phyloP scores from a whole-genome alignment of 2,113 vertebrate genomes.

The Triplophysa dalaica region DNA sequence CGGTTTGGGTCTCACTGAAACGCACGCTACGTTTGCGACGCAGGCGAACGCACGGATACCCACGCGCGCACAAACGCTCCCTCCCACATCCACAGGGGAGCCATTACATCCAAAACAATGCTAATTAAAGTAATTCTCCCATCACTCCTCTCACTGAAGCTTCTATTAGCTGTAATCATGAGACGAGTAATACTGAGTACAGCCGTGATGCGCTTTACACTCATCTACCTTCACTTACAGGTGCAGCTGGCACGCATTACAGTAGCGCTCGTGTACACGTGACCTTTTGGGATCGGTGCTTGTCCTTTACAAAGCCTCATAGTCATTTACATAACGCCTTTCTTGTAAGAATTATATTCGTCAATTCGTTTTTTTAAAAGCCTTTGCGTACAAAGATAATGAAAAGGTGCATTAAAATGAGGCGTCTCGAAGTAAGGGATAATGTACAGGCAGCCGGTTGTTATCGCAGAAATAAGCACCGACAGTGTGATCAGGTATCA shows the following conservation, averaged over 20 bases:
- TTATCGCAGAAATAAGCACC: no score
- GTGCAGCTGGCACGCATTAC: conserved; percentile 12
- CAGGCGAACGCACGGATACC: neutral
- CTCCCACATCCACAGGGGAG: conserved; percentile 47
- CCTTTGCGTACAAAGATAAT: no score
- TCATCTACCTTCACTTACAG: conserved; percentile 34
- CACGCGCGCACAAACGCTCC: neutral
- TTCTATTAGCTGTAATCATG: conserved; percentile 46
- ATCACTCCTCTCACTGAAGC: conserved; percentile 42
- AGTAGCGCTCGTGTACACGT: conserved; percentile 13
- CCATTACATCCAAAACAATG: conserved; percentile 51
- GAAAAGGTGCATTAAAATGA: no score
- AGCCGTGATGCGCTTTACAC: conserved; percentile 30
- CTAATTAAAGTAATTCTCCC: conserved; percentile 57
- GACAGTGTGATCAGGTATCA: no score
- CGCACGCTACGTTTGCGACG: conserved; percentile 1
- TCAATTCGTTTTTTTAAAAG: no score
- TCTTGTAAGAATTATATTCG: neutral
- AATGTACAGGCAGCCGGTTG: no score
- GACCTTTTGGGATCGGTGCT: conserved; percentile 35
- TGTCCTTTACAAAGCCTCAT: conserved; percentile 17
- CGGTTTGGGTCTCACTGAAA: conserved; percentile 20
- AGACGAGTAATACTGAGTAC: conserved; percentile 43
- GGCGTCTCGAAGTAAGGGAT: neutral
- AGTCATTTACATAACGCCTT: conserved; percentile 6